Evolutionary conservation across 2,797 vertebrate species (phyloP).

Genomic region (Rhinella marina): DNA sequence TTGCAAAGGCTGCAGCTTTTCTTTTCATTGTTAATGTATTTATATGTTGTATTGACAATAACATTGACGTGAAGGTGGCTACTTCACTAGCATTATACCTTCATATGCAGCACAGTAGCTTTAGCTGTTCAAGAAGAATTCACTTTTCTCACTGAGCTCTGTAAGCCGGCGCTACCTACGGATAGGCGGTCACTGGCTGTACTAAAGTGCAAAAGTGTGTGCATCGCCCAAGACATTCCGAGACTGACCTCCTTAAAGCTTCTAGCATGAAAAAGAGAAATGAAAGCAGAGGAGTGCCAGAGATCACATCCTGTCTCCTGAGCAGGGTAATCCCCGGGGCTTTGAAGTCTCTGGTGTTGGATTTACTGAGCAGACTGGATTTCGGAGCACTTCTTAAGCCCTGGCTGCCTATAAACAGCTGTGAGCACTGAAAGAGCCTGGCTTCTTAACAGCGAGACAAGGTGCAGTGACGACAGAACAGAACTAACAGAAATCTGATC

Average conservation of each 20-base stretch:
- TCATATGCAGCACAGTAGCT: neutral
- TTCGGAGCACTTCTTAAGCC: conserved; percentile 64
- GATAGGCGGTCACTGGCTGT: neutral
- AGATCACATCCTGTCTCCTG: conserved; percentile 60
- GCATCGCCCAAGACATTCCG: conserved; percentile 34
- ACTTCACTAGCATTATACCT: too few relatives aligned
- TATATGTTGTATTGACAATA: too few relatives aligned
- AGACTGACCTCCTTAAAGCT: conserved; percentile 32
- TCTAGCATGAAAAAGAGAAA: conserved; percentile 42
- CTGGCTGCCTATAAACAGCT: conserved; percentile 38
- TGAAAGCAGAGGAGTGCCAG: conserved; percentile 63
- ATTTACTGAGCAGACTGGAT: conserved; percentile 60
- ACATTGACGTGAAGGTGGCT: too few relatives aligned
- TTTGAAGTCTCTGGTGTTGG: conserved; percentile 60
- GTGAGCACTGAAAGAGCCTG: conserved; percentile 48
- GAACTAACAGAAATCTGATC: conserved; percentile 43
- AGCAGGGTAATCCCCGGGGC: conserved; percentile 58
- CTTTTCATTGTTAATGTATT: too few relatives aligned
- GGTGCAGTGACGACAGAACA: conserved; percentile 43
- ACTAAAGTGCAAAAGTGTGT: conserved; percentile 22
- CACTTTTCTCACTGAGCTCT: neutral
- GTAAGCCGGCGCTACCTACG: neutral
- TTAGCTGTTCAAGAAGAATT: neutral
- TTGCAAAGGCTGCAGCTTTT: too few relatives aligned
- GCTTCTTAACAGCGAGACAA: conserved; percentile 38